phyloP scores from a whole-genome alignment of 1,140 invertebrate species.

The Drusus annulatus region DNA sequence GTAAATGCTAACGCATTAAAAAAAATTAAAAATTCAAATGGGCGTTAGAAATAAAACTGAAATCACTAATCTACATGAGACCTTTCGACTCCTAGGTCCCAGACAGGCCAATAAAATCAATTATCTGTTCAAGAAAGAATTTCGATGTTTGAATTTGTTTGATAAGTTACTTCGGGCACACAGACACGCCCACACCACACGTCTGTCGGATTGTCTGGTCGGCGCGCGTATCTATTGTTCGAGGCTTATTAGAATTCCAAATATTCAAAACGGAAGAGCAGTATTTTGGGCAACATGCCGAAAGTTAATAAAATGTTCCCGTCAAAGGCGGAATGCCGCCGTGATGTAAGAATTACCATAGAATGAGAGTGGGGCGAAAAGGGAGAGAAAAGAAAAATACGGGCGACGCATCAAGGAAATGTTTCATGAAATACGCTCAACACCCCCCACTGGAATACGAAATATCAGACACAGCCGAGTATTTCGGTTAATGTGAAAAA shows the following conservation, averaged over 20 bases:
- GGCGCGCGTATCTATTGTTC: constrained; percentile 1
- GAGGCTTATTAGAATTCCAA: constrained; percentile 27
- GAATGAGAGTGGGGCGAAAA: constrained; percentile 9
- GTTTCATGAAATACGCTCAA: constrained; percentile 41
- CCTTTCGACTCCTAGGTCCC: too few relatives aligned
- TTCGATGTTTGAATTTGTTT: too few relatives aligned
- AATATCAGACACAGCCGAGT: constrained; percentile 15
- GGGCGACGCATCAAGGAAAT: constrained; percentile 42
- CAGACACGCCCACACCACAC: too few relatives aligned
- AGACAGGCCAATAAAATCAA: too few relatives aligned
- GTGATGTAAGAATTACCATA: constrained; percentile 40
- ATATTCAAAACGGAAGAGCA: background rate
- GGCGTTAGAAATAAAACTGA: too few relatives aligned
- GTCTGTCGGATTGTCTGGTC: too few relatives aligned
- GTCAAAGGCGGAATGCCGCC: constrained; percentile 29
- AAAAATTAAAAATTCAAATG: too few relatives aligned
- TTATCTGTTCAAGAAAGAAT: too few relatives aligned
- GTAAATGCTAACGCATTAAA: too few relatives aligned
- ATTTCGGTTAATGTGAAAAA: constrained; percentile 44
- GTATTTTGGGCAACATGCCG: constrained; percentile 22
- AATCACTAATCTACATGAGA: too few relatives aligned
- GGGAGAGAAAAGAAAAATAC: constrained; percentile 19
- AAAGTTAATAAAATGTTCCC: constrained; percentile 38
- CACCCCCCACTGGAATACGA: constrained; percentile 26
- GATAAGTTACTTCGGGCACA: too few relatives aligned